Percentiles rank a stretch among this genome's conserved stretches.
phyloP scores from a whole-genome alignment of 2,888 invertebrate genomes.

The Eurois occulta region DNA sequence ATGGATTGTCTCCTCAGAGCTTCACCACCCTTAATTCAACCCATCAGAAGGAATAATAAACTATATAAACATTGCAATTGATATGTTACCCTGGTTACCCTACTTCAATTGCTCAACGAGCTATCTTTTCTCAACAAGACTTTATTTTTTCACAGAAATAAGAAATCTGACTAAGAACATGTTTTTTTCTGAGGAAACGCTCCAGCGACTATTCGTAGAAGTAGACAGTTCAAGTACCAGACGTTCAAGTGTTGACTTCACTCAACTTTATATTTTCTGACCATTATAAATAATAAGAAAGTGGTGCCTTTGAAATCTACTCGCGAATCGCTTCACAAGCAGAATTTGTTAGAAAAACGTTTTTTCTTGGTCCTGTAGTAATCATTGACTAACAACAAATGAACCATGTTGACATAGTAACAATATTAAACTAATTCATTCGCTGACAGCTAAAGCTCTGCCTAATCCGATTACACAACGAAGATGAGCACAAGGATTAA shows the following conservation, averaged over 20 bases:
- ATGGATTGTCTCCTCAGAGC: not conserved
- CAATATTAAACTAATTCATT: not conserved
- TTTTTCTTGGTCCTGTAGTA: not conserved
- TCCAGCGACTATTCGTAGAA: conserved; percentile 6
- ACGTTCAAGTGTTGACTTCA: conserved; percentile 25
- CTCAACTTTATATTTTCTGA: conserved; percentile 24
- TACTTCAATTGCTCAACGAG: not conserved
- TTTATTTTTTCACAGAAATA: conserved; percentile 1
- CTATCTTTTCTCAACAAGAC: conserved; percentile 6
- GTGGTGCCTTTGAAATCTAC: not conserved
- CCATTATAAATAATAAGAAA: conserved; percentile 33
- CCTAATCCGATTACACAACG: not conserved
- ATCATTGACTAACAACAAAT: not conserved
- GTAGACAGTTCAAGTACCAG: not conserved
- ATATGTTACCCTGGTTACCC: no score
- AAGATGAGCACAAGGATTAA: not conserved
- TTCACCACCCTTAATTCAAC: not conserved
- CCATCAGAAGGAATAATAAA: not conserved
- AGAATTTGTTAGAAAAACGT: not conserved
- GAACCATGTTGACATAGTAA: not conserved
- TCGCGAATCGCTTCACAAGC: not conserved
- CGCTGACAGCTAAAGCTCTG: not conserved
- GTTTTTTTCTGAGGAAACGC: not conserved
- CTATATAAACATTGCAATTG: not conserved
- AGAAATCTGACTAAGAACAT: not conserved